phyloP scores from a whole-genome alignment of 2,888 invertebrate species.

The Sarcophaga caerulescens region DNA sequence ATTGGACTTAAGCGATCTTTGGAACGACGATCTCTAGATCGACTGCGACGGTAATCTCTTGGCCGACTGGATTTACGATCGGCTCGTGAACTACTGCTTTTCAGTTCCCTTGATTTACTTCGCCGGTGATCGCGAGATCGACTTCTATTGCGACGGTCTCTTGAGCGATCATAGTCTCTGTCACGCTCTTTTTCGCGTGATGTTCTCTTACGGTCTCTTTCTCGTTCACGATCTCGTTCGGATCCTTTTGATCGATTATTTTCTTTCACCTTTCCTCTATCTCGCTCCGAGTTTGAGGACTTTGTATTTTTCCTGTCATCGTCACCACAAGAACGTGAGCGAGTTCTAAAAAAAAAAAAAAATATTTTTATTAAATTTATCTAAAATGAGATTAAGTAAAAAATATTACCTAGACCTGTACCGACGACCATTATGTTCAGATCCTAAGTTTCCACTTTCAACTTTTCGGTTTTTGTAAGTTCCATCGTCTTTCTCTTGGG shows the following conservation, averaged over 20 bases:
- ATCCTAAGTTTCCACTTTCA: slow-evolving; percentile 45
- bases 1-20: slow-evolving; percentile 76
- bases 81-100: slow-evolving; percentile 67
- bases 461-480: slow-evolving; percentile 46
- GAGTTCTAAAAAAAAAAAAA: slow-evolving; percentile 74
- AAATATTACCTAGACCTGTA: slow-evolving; percentile 71
- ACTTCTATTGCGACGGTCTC: slow-evolving; percentile 66
- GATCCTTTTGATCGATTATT: slow-evolving; percentile 71
- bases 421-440: slow-evolving; percentile 68
- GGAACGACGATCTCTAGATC: slow-evolving; percentile 73
- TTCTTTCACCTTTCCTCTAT: slow-evolving; percentile 77
- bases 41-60: slow-evolving; percentile 71
- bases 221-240: slow-evolving; percentile 76
- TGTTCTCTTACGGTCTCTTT: slow-evolving; percentile 75
- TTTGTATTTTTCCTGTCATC: slow-evolving; percentile 74
- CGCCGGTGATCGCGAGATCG: slow-evolving; percentile 67
- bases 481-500: slow-evolving; percentile 27
- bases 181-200: slow-evolving; percentile 71
- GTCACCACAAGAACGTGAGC: slow-evolving; percentile 72
- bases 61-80: slow-evolving; percentile 66
- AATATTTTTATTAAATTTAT: not conserved
- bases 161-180: slow-evolving; percentile 68
- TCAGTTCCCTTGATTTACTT: slow-evolving; percentile 76
- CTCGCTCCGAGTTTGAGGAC: slow-evolving; percentile 75
- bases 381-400: not conserved